These are phyloP conservation scores for Mercenaria mercenaria DNA, from an alignment of 1,140 invertebrate genomes.

Conservation along the genomic window DNA sequence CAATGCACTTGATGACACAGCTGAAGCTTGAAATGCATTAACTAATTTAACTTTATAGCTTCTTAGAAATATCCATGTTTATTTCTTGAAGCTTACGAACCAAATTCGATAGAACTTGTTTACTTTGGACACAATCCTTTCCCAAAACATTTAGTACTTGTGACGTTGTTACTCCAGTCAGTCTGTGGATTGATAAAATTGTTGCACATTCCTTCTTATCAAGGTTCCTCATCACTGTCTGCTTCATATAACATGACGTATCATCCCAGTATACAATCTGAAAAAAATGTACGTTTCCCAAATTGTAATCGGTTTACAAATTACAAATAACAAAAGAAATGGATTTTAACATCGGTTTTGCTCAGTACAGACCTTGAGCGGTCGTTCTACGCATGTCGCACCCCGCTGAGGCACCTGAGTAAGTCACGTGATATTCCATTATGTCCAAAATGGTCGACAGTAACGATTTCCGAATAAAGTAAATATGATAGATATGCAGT, in stretches of 20 bases:
- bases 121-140: background rate
- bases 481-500: no score
- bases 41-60: background rate
- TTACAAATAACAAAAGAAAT: background rate
- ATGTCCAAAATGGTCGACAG: background rate
- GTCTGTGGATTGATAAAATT: background rate
- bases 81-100: background rate
- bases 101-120: background rate
- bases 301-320: background rate
- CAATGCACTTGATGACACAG: no score
- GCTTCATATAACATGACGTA: background rate
- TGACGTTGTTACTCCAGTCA: background rate
- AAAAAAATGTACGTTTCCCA: conserved; percentile 1
- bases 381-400: background rate
- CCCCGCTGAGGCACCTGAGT: background rate
- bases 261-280: conserved; percentile 22
- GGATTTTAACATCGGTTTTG: background rate
- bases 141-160: background rate
- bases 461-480: no score
- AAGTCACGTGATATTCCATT: background rate
- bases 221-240: background rate
- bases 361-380: background rate
- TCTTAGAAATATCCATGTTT: background rate
- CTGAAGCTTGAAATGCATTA: no score
- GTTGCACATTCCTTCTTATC: background rate